These are phyloP conservation scores for Proisotoma minuta DNA, from an alignment of 2,888 invertebrate genomes.

Conservation along the genomic window DNA sequence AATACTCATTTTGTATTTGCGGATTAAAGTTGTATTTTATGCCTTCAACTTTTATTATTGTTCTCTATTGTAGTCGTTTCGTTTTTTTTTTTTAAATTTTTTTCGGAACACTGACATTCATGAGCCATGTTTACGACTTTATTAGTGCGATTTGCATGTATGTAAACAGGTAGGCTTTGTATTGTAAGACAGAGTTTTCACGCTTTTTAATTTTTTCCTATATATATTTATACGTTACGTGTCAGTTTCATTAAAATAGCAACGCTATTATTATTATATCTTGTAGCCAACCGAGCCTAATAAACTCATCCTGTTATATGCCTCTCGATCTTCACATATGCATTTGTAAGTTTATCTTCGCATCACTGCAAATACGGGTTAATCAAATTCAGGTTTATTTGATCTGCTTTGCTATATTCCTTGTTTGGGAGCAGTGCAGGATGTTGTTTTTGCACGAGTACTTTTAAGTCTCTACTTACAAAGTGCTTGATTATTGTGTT, in stretches of 20 bases:
- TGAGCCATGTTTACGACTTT: too few relatives aligned
- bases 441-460: not conserved
- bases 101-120: not conserved
- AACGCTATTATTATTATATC: not conserved
- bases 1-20: not conserved
- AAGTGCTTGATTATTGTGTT: too few relatives aligned
- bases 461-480: not conserved
- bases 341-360: not conserved
- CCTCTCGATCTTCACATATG: not conserved
- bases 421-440: too few relatives aligned
- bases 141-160: too few relatives aligned
- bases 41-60: too few relatives aligned
- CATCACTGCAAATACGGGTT: not conserved
- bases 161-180: too few relatives aligned
- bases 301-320: too few relatives aligned
- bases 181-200: not conserved
- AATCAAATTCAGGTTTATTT: conserved; percentile 10
- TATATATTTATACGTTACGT: not conserved
- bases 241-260: not conserved
- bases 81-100: not conserved
- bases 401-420: too few relatives aligned
- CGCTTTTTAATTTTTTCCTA: not conserved
- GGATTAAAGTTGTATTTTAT: too few relatives aligned
- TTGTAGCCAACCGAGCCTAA: not conserved
- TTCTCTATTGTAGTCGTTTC: too few relatives aligned